phyloP scores from a whole-genome alignment of 2,113 vertebrate species.

The Chroicocephalus ridibundus region DNA sequence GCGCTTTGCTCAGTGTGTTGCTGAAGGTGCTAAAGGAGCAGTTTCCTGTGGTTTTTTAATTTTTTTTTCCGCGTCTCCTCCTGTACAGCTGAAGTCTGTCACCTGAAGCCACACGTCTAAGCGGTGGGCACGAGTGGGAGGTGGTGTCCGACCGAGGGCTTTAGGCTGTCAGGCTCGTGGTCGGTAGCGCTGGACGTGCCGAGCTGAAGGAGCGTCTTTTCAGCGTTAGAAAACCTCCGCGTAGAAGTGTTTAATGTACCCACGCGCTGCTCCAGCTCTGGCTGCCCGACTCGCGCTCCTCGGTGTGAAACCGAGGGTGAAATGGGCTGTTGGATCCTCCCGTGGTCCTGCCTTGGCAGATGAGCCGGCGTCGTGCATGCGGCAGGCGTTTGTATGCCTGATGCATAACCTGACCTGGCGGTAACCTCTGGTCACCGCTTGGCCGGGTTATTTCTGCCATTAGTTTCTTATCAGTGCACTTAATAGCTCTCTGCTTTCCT shows the following conservation, averaged over 20 bases:
- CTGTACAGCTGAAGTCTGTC: neutral
- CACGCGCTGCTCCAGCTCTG: neutral
- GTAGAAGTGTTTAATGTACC: neutral
- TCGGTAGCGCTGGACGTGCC: neutral
- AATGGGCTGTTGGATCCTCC: neutral
- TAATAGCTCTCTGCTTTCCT: neutral
- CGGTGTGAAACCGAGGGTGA: neutral
- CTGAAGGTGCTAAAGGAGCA: neutral
- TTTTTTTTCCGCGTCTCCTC: rapidly evolving
- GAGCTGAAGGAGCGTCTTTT: neutral
- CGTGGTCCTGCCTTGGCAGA: neutral
- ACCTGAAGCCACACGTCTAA: rapidly evolving
- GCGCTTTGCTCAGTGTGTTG: rapidly evolving
- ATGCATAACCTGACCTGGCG: neutral
- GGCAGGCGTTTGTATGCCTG: neutral
- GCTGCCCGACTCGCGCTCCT: neutral
- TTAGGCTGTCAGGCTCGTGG: neutral
- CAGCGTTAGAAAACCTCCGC: neutral
- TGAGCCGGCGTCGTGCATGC: rapidly evolving
- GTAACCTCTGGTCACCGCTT: neutral
- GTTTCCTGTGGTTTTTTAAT: neutral
- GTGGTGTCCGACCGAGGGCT: neutral
- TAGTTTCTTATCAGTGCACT: neutral
- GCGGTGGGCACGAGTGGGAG: neutral
- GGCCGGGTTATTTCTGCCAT: neutral